A percentile compares a stretch with the other conserved stretches of the same genome.
phyloP scores from a whole-genome alignment of 2,113 vertebrate species.

The Carollia perspicillata region DNA sequence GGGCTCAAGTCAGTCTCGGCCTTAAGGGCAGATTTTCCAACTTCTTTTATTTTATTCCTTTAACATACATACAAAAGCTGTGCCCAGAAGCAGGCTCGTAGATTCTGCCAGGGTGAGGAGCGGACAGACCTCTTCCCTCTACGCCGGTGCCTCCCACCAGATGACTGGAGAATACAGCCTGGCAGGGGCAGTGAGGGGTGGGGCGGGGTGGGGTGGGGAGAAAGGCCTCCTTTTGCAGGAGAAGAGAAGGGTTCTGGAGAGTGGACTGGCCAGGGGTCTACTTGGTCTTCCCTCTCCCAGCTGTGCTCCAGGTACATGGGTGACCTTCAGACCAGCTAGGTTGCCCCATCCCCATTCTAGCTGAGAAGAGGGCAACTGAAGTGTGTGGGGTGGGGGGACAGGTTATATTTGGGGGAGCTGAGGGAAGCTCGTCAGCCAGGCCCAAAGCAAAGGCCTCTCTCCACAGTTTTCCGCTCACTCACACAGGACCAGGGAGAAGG shows the following conservation, averaged over 20 bases:
- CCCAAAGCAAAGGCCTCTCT: not conserved
- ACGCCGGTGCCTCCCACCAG: fast-evolving
- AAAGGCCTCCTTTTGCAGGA: too few species aligned
- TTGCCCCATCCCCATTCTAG: not conserved
- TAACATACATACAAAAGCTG: not conserved
- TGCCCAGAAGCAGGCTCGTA: not conserved
- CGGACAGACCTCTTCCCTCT: not conserved
- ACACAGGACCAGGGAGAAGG: not conserved
- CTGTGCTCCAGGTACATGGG: not conserved
- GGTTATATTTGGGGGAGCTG: not conserved
- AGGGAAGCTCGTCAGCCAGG: not conserved
- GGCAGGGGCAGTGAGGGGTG: not conserved
- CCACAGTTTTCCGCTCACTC: not conserved
- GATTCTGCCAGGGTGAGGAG: not conserved
- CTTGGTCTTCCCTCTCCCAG: too few species aligned
- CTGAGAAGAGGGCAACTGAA: fast-evolving
- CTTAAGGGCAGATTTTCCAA: not conserved
- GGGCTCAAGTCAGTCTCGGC: not conserved
- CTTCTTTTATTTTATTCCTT: not conserved
- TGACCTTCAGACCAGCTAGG: not conserved
- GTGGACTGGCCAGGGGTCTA: too few species aligned
- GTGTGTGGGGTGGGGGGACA: fast-evolving
- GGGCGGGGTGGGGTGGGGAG: too few species aligned
- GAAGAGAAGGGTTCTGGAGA: too few species aligned
- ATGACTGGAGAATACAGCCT: not conserved